Base-by-base conservation (phyloP, 2,888 invertebrate genomes). In the Ceratothoa steindachneri region DNA sequence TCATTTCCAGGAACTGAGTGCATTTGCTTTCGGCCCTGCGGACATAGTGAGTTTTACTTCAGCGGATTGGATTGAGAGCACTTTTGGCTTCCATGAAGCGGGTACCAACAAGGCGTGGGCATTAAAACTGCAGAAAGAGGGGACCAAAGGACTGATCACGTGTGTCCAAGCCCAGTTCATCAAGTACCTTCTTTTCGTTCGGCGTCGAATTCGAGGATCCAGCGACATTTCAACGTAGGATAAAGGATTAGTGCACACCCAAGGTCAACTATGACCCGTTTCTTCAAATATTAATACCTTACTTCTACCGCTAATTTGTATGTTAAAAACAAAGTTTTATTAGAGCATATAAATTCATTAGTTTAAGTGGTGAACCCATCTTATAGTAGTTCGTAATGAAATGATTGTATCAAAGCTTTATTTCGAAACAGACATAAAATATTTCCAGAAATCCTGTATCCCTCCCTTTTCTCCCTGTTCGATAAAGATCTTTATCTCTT, bases 111-210 rank as follows among this genome's bases (percentile, higher is more conserved):
- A 71, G 31, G 71, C 71, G 28, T 41, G 51, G 31, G 5, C 30
- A 0, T 67, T 75, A 22, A 67, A 51, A 24, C 67, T 67, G 55
- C 30, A 12, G 9, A 72, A 69, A 51, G 55, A 4, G 4, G 31
- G 28, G 31, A 69, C 70, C 9, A 72, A 72, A 67, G 75, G 75
- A n/a, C 30, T 75, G 60, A 67, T 65, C 41, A 75, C 73, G 75
- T 75, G 75, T 64, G 75, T 75, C 27, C 75, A 75, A 30, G 75
- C 72, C 2, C 71, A 72, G 51, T 55, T 75, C 51, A 69, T 75
- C 67, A 75, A 75, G 52, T 69, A 73, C 31, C 66, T 75, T 9
- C 72, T 75, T 66, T 75, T 75, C 67, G 19, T 12, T 41, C 30
- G 75, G 15, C 55, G 75, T 15, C 67, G 75, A 2, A 67, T 68